Base-by-base conservation (phyloP, 1,140 invertebrate genomes). In the Caerostris extrusa region DNA sequence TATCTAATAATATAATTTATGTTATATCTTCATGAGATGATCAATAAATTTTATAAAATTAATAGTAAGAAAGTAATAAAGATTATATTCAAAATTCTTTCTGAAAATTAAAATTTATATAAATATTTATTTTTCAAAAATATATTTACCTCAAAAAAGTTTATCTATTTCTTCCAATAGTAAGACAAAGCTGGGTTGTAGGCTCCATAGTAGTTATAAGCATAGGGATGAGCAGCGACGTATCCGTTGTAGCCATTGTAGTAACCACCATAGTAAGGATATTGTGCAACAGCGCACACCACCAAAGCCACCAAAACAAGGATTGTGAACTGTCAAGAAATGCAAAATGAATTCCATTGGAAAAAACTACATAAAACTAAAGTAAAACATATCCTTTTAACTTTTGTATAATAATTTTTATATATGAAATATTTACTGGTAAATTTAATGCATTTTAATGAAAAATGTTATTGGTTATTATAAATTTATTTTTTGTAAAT, bases 251-350 rank as follows among this genome's bases (percentile, higher is more conserved):
- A 71, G n/a, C 19, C 61, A 17, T 67, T 61, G 58, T 89, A 83
- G 53, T 83, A 85, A 50, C 34, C n/a, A 3, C 69, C 71, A 53
- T 82, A 58, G 61, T 92, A 92, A 2, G 58, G 60, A 6, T 12
- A 93, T 58, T 93, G 92, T 3, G 92, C 92, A 2, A 60, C 6
- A 17, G 85, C 60, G 34, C 85, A 88, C 5, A 81, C 92, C 64
- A 81, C 85, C 69, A 93, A 81, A 14, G 85, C 92, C 0, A 93
- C 92, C 64, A 93, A 57, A 17, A 93, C 92, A 53, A 93, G 83
- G 86, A 93, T 55, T 34, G 82, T 85, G 19, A 93, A 93, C 92
- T 93, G 67, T 4, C 61, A 83, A 57, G 14, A 8, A 91, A 91
- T 77, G 61, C 5, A 82, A 50, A 17, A 34, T 3, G 3, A 8